Conservation (phyloP, 2,888 invertebrate genomes). For the Oegoconia quadripuncta region DNA sequence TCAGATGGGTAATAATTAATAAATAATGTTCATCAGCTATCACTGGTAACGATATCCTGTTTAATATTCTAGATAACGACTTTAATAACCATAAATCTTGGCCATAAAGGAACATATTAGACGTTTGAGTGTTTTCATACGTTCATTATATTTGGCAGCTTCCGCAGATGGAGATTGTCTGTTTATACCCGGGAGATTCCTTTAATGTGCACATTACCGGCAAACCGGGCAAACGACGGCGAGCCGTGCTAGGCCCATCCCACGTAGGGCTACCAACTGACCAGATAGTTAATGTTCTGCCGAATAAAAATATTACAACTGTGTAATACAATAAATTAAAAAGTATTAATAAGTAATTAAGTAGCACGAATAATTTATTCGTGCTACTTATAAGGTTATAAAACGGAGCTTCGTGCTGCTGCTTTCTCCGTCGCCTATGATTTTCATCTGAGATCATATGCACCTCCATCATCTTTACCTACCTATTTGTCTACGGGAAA, state of each 20-base stretch:
- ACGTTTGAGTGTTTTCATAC: slow-evolving; percentile 35
- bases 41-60: slow-evolving; percentile 10
- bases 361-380: too few species aligned
- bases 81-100: slow-evolving; percentile 48
- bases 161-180: slow-evolving; percentile 24
- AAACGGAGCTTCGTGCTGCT: too few species aligned
- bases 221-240: slow-evolving; percentile 15
- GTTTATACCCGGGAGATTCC: slow-evolving; percentile 26
- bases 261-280: too few species aligned
- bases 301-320: too few species aligned
- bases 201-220: slow-evolving; percentile 26
- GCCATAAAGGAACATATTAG: slow-evolving; percentile 40
- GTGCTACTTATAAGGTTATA: too few species aligned
- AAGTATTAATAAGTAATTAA: too few species aligned
- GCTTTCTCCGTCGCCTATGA: too few species aligned
- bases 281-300: too few species aligned
- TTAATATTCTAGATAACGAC: slow-evolving; percentile 30
- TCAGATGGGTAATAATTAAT: neutral
- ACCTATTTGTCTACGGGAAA: too few species aligned
- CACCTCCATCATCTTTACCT: too few species aligned
- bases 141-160: slow-evolving; percentile 28
- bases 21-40: neutral
- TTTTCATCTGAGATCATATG: too few species aligned
- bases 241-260: slow-evolving; percentile 1
- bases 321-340: too few species aligned